Conservation (phyloP, 1,140 invertebrate genomes). For the Heliconius nattereri region DNA sequence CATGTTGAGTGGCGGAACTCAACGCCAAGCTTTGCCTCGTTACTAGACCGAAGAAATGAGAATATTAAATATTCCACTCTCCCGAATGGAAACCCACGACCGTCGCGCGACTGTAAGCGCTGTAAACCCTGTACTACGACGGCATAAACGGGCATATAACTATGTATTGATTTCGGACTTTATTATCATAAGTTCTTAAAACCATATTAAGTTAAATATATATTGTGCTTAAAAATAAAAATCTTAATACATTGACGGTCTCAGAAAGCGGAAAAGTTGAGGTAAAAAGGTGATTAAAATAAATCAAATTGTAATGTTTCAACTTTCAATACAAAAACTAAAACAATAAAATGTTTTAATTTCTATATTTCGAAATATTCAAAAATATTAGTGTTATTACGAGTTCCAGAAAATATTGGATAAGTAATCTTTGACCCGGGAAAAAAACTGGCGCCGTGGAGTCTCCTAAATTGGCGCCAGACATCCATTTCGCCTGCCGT, state of each 20-base stretch:
- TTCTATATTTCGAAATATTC: background rate
- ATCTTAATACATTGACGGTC: too few species aligned
- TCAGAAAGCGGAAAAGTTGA: too few species aligned
- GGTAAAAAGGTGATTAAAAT: too few species aligned
- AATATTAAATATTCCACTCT: background rate
- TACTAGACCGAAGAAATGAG: background rate
- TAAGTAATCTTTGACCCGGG: slow-evolving; percentile 13
- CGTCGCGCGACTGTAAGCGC: too few species aligned
- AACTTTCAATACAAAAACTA: too few species aligned
- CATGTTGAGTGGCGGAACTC: background rate
- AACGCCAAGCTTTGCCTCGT: background rate
- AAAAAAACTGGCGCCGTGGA: slow-evolving; percentile 44
- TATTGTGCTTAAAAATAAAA: too few species aligned
- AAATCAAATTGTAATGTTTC: too few species aligned
- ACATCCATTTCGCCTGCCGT: slow-evolving; percentile 39
- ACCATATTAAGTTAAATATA: too few species aligned
- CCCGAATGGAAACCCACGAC: background rate
- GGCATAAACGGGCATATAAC: background rate
- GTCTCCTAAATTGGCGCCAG: slow-evolving; percentile 60
- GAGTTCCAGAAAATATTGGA: slow-evolving; percentile 1
- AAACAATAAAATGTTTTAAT: too few species aligned
- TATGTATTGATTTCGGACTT: too few species aligned
- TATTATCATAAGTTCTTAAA: too few species aligned
- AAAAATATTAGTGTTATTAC: background rate
- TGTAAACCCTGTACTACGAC: background rate